These are phyloP conservation scores for Aphaenogaster rudis DNA, from an alignment of 1,140 invertebrate species.

Conservation along the genomic window DNA sequence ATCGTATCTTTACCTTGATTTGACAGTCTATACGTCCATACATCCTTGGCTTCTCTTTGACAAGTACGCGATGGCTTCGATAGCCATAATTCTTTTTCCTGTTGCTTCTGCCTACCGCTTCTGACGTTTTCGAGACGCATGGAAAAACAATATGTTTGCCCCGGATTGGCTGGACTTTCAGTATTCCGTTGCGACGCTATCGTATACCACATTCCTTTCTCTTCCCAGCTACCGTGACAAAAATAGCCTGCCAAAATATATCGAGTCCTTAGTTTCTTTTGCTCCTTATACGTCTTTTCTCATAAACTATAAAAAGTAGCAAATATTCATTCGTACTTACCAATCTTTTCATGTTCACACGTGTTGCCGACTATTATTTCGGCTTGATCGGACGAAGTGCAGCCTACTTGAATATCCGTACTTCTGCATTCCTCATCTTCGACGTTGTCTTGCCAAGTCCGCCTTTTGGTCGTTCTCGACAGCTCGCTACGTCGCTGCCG, in stretches of 20 bases:
- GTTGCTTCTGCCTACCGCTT: conserved; percentile 71
- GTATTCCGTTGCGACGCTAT: conserved; percentile 87
- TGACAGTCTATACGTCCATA: conserved; percentile 82
- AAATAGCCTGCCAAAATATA: conserved; percentile 85
- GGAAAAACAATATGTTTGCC: conserved; percentile 82
- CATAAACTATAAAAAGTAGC: neutral
- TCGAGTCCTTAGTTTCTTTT: neutral
- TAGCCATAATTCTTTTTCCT: conserved; percentile 81
- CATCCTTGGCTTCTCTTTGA: conserved; percentile 78
- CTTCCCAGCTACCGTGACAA: conserved; percentile 89
- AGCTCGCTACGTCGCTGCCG: conserved; percentile 69
- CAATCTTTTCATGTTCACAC: conserved; percentile 80
- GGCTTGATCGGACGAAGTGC: conserved; percentile 81
- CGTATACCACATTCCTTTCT: conserved; percentile 88
- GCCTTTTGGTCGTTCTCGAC: conserved; percentile 71
- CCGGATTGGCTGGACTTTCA: conserved; percentile 75
- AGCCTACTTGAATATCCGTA: conserved; percentile 83
- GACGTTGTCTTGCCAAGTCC: conserved; percentile 77
- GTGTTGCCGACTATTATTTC: conserved; percentile 84
- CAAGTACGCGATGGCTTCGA: conserved; percentile 80
- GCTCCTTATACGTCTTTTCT: neutral
- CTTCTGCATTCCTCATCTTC: conserved; percentile 81
- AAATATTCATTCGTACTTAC: conserved; percentile 70
- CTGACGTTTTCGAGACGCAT: conserved; percentile 78
- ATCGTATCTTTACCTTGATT: conserved; percentile 80